These are phyloP conservation scores for Pagetopsis macropterus DNA, from an alignment of 2,797 vertebrate genomes.

Conservation along the genomic window DNA sequence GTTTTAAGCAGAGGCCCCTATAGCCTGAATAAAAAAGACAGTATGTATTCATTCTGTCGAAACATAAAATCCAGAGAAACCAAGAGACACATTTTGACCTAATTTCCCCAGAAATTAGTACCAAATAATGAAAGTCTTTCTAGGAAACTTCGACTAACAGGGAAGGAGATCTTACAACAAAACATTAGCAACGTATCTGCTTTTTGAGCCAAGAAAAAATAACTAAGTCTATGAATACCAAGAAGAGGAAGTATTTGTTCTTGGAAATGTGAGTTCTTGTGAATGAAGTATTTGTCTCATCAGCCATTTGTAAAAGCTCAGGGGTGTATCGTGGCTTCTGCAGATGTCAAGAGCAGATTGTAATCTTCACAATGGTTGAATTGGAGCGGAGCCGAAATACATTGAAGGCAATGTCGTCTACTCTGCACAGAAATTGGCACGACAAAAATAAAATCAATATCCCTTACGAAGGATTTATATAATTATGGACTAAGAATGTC, in stretches of 20 bases:
- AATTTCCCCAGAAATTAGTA: background rate
- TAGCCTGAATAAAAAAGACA: slow-evolving; percentile 13
- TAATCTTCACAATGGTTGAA: background rate
- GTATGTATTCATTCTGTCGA: slow-evolving; percentile 7
- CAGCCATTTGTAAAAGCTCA: background rate
- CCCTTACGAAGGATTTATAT: background rate
- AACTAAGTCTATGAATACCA: slow-evolving; percentile 1
- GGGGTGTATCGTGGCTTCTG: background rate
- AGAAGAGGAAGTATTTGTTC: background rate
- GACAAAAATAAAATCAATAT: background rate
- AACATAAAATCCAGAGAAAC: background rate
- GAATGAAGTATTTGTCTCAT: background rate
- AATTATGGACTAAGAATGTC: background rate
- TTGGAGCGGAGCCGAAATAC: slow-evolving; percentile 8
- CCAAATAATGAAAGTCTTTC: background rate
- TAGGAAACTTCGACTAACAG: background rate
- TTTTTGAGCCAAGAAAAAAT: background rate
- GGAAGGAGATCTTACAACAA: too few relatives aligned
- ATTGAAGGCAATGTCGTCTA: background rate
- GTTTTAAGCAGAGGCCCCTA: slow-evolving; percentile 23
- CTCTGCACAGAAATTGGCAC: background rate
- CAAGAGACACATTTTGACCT: slow-evolving; percentile 1
- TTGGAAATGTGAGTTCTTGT: slow-evolving; percentile 11
- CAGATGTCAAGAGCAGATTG: slow-evolving; percentile 17
- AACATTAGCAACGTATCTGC: background rate